Evolutionary conservation across 2,888 invertebrate species (phyloP).

Genomic region (Idaea biselata): DNA sequence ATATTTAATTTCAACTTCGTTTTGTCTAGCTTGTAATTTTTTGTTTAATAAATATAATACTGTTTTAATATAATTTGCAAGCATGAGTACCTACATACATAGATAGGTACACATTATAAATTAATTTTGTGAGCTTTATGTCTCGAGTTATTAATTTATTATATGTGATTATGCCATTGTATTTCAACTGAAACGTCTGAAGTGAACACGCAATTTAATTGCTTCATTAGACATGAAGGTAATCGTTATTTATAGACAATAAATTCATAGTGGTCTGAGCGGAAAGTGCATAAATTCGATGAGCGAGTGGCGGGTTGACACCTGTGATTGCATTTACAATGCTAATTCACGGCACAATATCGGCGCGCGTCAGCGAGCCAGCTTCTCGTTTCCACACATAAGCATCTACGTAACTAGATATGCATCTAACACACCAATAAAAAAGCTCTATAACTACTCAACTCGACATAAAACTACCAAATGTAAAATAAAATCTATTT

Average conservation of each 20-base stretch:
- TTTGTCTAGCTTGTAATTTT: not conserved
- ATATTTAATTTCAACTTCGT: slow-evolving; percentile 11
- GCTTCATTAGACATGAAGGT: slow-evolving; percentile 58
- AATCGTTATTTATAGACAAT: slow-evolving; percentile 71
- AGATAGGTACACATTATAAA: not conserved
- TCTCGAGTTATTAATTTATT: not conserved
- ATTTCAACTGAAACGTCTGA: slow-evolving; percentile 32
- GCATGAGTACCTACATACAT: not conserved
- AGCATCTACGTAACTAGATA: not conserved
- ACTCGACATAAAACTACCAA: not conserved
- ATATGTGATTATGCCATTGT: slow-evolving; percentile 9
- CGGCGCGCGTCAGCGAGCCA: slow-evolving; percentile 61
- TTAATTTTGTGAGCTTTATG: not conserved
- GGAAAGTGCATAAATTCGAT: slow-evolving; percentile 76
- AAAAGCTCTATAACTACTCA: slow-evolving; percentile 20
- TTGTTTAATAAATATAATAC: not conserved
- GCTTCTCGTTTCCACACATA: slow-evolving; percentile 45
- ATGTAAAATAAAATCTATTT: no score
- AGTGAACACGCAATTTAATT: slow-evolving; percentile 50
- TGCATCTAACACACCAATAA: slow-evolving; percentile 16
- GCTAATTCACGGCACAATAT: slow-evolving; percentile 75
- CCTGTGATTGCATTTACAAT: slow-evolving; percentile 81
- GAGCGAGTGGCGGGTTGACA: slow-evolving; percentile 73
- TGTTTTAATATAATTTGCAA: not conserved
- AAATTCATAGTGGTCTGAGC: slow-evolving; percentile 69